These are phyloP conservation scores for Drosophila sulfurigaster DNA, from an alignment of 1,140 invertebrate species.

Conservation along the genomic window DNA sequence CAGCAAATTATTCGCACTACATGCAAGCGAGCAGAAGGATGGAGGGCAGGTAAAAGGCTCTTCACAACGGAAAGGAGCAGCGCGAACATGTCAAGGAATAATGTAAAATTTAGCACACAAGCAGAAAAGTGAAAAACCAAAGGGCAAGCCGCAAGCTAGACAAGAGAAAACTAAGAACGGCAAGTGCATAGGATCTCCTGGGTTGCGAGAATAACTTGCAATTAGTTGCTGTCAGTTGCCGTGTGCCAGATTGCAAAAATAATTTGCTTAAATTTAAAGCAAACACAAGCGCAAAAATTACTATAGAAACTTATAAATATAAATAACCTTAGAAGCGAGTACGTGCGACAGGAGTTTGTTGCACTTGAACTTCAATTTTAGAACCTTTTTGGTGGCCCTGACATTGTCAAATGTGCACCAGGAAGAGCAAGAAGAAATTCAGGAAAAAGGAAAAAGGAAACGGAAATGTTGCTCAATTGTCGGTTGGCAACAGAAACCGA, in stretches of 20 bases:
- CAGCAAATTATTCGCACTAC: conserved; percentile 62
- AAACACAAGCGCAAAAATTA: conserved; percentile 1
- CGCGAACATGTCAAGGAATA: conserved; percentile 23
- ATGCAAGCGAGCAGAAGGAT: neutral
- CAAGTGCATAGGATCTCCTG: conserved; percentile 10
- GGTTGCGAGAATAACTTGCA: conserved; percentile 65
- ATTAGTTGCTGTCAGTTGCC: conserved; percentile 71
- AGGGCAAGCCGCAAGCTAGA: conserved; percentile 18
- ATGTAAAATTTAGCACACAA: conserved; percentile 20
- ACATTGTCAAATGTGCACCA: conserved; percentile 60
- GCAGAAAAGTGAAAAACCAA: conserved; percentile 45
- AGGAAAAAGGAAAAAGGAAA: conserved; percentile 50
- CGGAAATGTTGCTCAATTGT: conserved; percentile 62
- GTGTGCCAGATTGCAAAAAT: conserved; percentile 44
- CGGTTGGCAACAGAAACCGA: conserved; percentile 7
- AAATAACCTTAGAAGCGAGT: conserved; percentile 39
- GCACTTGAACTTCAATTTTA: conserved; percentile 61
- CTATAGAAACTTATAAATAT: conserved; percentile 22
- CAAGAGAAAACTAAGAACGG: neutral
- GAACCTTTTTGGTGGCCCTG: conserved; percentile 31
- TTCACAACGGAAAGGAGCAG: neutral
- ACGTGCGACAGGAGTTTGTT: conserved; percentile 32
- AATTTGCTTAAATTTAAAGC: conserved; percentile 47
- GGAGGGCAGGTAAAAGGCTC: conserved; percentile 4
- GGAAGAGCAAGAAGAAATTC: neutral